Percentiles rank a stretch among this genome's conserved stretches.
Evolutionary conservation across 2,888 invertebrate genomes (phyloP).

Genomic region (Pachycephus smyrnensis): DNA sequence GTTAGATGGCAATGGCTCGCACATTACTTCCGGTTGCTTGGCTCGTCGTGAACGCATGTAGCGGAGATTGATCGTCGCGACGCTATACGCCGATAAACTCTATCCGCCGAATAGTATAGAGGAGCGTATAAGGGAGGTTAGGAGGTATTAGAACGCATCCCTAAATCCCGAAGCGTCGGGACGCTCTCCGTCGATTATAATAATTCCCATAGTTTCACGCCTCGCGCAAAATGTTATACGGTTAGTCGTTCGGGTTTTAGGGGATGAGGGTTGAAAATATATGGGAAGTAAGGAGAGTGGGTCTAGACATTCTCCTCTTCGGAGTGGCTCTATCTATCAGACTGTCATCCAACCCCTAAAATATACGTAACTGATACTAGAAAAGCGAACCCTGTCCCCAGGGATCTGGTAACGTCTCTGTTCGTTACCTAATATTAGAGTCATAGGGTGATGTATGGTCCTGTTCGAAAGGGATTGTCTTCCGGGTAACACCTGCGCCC

Average conservation of each 20-base stretch:
- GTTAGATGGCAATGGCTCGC: neutral
- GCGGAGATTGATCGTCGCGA: neutral
- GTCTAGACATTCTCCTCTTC: neutral
- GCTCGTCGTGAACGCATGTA: neutral
- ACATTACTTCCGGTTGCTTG: neutral
- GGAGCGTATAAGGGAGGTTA: too few relatives aligned
- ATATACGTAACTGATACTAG: slow-evolving; percentile 14
- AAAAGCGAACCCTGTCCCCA: neutral
- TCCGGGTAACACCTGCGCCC: slow-evolving; percentile 12
- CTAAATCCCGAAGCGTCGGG: neutral
- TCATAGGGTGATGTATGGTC: slow-evolving; percentile 21
- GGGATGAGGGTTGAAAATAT: neutral
- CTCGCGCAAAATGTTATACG: too few relatives aligned
- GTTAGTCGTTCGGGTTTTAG: neutral
- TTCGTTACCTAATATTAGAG: slow-evolving; percentile 22
- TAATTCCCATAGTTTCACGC: neutral
- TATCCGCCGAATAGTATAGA: neutral
- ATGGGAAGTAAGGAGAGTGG: neutral
- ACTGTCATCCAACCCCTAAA: slow-evolving; percentile 16
- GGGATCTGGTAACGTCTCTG: slow-evolving; percentile 19
- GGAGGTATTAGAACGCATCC: neutral
- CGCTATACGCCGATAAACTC: neutral
- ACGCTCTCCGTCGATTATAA: neutral
- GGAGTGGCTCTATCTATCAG: slow-evolving; percentile 9
- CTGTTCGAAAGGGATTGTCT: neutral